Conservation (phyloP, 2,888 invertebrate genomes). For the Epiperipatus broadwayi region DNA sequence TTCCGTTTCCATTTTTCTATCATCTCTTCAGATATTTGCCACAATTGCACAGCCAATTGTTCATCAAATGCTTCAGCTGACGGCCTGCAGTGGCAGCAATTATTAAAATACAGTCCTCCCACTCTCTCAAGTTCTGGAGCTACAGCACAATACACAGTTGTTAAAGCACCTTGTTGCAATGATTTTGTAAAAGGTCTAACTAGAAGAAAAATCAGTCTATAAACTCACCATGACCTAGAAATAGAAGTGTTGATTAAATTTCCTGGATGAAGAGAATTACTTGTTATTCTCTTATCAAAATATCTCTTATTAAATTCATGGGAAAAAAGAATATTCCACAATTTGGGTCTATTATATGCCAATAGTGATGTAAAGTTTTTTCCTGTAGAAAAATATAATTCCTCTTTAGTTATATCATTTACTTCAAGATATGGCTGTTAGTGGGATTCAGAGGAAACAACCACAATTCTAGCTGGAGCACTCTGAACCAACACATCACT, state of each 20-base stretch:
- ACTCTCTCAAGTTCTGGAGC: slow-evolving; percentile 59
- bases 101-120: slow-evolving; percentile 82
- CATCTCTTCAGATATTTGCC: slow-evolving; percentile 54
- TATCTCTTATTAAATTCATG: slow-evolving; percentile 52
- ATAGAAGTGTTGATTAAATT: slow-evolving; percentile 66
- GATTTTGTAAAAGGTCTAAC: slow-evolving; percentile 86
- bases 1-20: slow-evolving; percentile 26
- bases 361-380: slow-evolving; percentile 53
- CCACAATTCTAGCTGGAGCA: slow-evolving; percentile 47
- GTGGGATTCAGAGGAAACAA: slow-evolving; percentile 75
- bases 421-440: too few species aligned
- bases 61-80: slow-evolving; percentile 45
- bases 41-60: slow-evolving; percentile 47
- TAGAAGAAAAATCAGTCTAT: slow-evolving; percentile 51
- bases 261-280: slow-evolving; percentile 70
- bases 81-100: slow-evolving; percentile 69
- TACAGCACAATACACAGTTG: slow-evolving; percentile 66
- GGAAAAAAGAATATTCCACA: slow-evolving; percentile 66
- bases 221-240: slow-evolving; percentile 64
- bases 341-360: slow-evolving; percentile 75
- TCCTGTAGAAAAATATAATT: too few species aligned
- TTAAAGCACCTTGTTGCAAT: slow-evolving; percentile 85
- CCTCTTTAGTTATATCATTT: too few species aligned
- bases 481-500: slow-evolving; percentile 46
- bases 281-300: slow-evolving; percentile 45